Evolutionary conservation across 2,797 vertebrate genomes (phyloP), one percentile per base, ranked within the genome.

Genomic region (Amblyopsis hoosieri): DNA sequence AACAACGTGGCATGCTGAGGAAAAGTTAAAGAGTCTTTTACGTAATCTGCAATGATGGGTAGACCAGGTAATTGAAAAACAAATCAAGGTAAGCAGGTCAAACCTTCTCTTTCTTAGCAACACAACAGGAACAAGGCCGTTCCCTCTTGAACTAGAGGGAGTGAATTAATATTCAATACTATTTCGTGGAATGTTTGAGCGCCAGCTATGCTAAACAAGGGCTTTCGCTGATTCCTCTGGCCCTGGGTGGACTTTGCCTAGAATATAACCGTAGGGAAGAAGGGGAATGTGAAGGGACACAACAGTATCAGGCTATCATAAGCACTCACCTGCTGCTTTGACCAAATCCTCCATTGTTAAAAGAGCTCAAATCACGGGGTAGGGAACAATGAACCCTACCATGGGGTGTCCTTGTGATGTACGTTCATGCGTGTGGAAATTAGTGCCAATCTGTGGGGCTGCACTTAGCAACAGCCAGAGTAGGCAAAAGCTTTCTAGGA

Each of bases 181-280:
- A 3, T 23, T 23, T 23, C 2, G 3, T 23, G 23, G 3, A 23
- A 23, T 23, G 23, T 23, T 23, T 3, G 23, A 23, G 23, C 23
- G 23, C 23, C 23, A 75, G 75, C 78, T 84, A 77, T 71, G 80
- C 60, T 65, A 77, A 83, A 80, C 60, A 83, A 84, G 80, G 54
- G 60, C 70, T 80, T 74, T 75, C 69, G 76, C 64, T 74, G 71
- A 77, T 80, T 75, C 73, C 61, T 60, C 53, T 71, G 69, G 72
- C 74, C 78, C 70, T 61, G 66, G 57, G 57, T 53, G 59, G 67
- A 79, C 76, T 82, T 76, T 58, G 57, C 51, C 51, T 63, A 68
- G 64, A 64, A 60, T 76, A 66, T 72, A 74, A 61, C 57, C 45
- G 17, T 1, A 60, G 58, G 53, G 60, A 74, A 73, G 3, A 64